Evolutionary conservation across 2,888 invertebrate species (phyloP), one percentile per base, ranked within the genome.

Genomic region (Heteromurus nitidus): DNA sequence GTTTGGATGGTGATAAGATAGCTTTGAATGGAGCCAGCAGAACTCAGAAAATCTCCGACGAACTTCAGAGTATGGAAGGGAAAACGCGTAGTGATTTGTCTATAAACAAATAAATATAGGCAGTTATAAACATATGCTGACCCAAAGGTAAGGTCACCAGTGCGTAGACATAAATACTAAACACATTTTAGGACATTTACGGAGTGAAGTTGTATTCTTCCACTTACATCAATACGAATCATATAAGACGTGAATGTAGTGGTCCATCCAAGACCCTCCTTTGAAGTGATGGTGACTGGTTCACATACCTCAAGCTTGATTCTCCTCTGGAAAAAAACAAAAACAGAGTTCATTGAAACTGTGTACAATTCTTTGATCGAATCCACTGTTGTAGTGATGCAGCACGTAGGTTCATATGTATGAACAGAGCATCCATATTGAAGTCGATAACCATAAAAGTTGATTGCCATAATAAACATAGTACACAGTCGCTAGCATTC

Each of bases 71-170:
- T 64, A 81, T 22, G 85, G 85, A 28, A 86, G 22, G 0, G 86
- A 86, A 55, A 86, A 86, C 9, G 86, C 86, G 62, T 85, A 86
- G 68, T 86, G 86, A 44, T 86, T 85, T 0, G 86, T 86, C 86
- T 86, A 65, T 62, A 16, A 47, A 47, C 26, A 50, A 72, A 64
- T 5, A 28, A 28, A 24, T 47, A 36, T n/a, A n/a, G n/a, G n/a
- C n/a, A n/a, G n/a, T 53, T 28, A 82, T 42, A 62, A 44, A 36
- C 11, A 53, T 55, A 22, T 36, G 5, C 26, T 47, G 16, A 2
- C 22, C 30, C 28, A 18, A 11, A 31, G 18, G n/a, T 42, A n/a
- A 28, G 18, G 22, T 28, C 3, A 1, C 64, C n/a, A n/a, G n/a
- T n/a, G n/a, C n/a, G n/a, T n/a, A 36, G 20, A 42, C 11, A 22